Conservation (phyloP, 2,113 vertebrate genomes). For the Eubucco bourcierii region DNA sequence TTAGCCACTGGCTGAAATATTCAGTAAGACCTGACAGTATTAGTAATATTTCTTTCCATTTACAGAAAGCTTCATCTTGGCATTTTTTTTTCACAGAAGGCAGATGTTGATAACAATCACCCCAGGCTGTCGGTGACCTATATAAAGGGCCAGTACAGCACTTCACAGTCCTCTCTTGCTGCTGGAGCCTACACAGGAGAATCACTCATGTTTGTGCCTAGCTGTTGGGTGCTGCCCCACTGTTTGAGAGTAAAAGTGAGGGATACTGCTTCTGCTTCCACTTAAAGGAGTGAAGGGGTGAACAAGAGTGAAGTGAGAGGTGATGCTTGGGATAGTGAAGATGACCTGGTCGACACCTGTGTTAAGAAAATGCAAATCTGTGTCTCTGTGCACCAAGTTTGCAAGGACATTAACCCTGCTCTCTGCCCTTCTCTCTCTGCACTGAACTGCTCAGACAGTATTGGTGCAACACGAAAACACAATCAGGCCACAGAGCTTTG, state of each 20-base stretch:
- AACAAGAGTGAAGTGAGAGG: background rate
- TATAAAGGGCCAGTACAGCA: background rate
- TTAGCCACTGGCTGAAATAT: background rate
- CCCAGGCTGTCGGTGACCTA: background rate
- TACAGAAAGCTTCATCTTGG: background rate
- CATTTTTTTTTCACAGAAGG: slow-evolving; percentile 22
- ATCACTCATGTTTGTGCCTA: background rate
- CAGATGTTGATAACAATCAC: slow-evolving; percentile 17
- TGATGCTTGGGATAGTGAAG: background rate
- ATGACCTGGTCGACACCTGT: background rate
- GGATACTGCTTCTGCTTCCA: background rate
- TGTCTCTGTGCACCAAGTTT: background rate
- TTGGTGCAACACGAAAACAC: background rate
- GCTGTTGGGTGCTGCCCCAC: background rate
- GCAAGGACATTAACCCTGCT: background rate
- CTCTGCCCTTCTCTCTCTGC: background rate
- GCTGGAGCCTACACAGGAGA: background rate
- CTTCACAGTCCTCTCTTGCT: background rate
- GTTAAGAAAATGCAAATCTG: background rate
- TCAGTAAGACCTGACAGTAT: slow-evolving; percentile 10
- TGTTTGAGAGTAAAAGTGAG: background rate
- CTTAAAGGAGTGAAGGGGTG: background rate
- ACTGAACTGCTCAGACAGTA: background rate
- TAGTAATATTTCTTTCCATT: slow-evolving; percentile 20
- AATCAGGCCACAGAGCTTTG: background rate